Conservation (phyloP, 1,140 invertebrate species). For the Lethocerus indicus region DNA sequence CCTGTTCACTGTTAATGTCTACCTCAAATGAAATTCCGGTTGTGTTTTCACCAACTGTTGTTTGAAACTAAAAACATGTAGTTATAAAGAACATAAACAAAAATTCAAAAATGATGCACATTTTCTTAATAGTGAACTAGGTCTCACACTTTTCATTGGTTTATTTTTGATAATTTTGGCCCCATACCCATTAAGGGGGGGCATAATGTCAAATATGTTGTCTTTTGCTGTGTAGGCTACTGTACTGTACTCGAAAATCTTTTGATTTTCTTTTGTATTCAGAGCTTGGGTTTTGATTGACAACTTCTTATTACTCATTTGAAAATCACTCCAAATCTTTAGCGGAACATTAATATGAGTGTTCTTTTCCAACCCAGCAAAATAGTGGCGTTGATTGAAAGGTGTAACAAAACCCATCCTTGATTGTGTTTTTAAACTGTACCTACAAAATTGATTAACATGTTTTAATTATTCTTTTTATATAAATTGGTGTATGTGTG, state of each 20-base stretch:
- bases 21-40: slow-evolving; percentile 29
- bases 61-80: slow-evolving; percentile 5
- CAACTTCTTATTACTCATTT: slow-evolving; percentile 25
- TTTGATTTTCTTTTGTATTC: slow-evolving; percentile 24
- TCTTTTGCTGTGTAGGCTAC: slow-evolving; percentile 36
- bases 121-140: too few relatives aligned
- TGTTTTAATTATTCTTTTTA: too few relatives aligned
- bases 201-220: slow-evolving; percentile 30
- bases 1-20: slow-evolving; percentile 27
- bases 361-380: slow-evolving; percentile 37
- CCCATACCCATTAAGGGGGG: slow-evolving; percentile 23
- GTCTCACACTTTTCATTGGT: slow-evolving; percentile 19
- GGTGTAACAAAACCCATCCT: slow-evolving; percentile 42
- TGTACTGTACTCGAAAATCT: slow-evolving; percentile 32
- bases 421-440: slow-evolving; percentile 30
- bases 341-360: slow-evolving; percentile 35
- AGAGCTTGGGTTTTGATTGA: slow-evolving; percentile 27
- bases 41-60: slow-evolving; percentile 17
- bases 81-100: not conserved
- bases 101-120: not conserved
- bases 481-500: too few relatives aligned
- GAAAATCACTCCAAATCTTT: slow-evolving; percentile 23
- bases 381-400: slow-evolving; percentile 34
- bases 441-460: slow-evolving; percentile 15
- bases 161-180: slow-evolving; percentile 21